Percentiles rank a stretch among this genome's conserved stretches.
Conservation (phyloP, 2,888 invertebrate species). For the Bembecia ichneumoniformis region DNA sequence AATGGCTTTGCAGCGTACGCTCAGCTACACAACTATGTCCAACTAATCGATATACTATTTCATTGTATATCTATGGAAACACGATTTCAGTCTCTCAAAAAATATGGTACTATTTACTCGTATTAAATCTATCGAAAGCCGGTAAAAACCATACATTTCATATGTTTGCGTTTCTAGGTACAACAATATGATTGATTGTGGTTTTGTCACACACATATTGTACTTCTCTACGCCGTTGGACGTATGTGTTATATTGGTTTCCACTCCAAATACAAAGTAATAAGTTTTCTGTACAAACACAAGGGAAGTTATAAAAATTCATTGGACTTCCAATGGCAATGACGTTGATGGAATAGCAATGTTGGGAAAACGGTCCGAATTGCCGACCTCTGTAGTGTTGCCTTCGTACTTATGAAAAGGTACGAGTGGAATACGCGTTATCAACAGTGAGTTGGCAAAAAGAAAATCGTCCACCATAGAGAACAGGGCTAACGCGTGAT, state of each 20-base stretch:
- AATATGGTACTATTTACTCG: too few relatives aligned
- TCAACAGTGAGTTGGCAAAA: conserved; percentile 31
- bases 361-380: background rate
- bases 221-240: conserved; percentile 36
- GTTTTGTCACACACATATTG: conserved; percentile 44
- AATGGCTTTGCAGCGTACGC: conserved; percentile 53
- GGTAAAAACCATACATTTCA: conserved; percentile 59
- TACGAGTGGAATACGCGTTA: conserved; percentile 1
- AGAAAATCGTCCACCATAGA: conserved; percentile 10
- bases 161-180: conserved; percentile 51
- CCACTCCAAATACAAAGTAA: conserved; percentile 34
- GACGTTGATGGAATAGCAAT: conserved; percentile 17
- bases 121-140: conserved; percentile 52
- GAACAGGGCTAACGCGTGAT: conserved; percentile 30
- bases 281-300: conserved; percentile 29
- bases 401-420: conserved; percentile 2
- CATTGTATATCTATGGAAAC: conserved; percentile 2
- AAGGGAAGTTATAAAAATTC: conserved; percentile 32
- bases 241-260: conserved; percentile 26
- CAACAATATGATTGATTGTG: conserved; percentile 63
- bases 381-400: conserved; percentile 1
- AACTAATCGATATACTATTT: conserved; percentile 43
- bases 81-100: conserved; percentile 1
- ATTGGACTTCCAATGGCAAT: conserved; percentile 27
- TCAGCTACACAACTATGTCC: conserved; percentile 39